phyloP scores from a whole-genome alignment of 2,113 vertebrate genomes.

The Pachycephala philippinensis region DNA sequence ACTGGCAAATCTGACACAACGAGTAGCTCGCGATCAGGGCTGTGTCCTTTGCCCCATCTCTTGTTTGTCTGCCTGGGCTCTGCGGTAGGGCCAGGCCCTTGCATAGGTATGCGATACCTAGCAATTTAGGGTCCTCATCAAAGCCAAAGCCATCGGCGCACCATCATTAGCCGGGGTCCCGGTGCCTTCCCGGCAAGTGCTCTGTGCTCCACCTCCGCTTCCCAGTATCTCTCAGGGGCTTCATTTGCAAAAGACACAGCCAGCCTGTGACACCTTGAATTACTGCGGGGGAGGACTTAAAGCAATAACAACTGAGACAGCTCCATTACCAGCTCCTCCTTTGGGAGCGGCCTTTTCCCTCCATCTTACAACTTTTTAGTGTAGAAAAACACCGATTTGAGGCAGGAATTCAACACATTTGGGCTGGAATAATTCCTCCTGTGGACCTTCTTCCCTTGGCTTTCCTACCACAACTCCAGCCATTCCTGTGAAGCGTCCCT shows the following conservation, averaged over 20 bases:
- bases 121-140: neutral
- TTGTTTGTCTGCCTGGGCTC: neutral
- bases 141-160: neutral
- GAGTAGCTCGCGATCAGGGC: neutral
- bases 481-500: rapidly evolving
- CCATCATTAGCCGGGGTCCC: neutral
- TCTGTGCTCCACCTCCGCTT: neutral
- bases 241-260: neutral
- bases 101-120: neutral
- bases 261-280: neutral
- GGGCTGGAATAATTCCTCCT: neutral
- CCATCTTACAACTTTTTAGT: neutral
- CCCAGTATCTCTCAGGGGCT: neutral
- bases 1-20: rapidly evolving
- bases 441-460: neutral
- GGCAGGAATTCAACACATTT: neutral
- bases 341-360: neutral
- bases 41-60: neutral
- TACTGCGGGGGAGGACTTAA: neutral
- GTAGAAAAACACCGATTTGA: neutral
- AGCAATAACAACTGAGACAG: neutral
- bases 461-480: neutral
- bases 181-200: neutral
- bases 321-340: slow-evolving; percentile 18
- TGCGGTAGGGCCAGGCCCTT: neutral